These are phyloP conservation scores for Calephelis virginiensis DNA, from an alignment of 1,140 invertebrate species.

Conservation along the genomic window DNA sequence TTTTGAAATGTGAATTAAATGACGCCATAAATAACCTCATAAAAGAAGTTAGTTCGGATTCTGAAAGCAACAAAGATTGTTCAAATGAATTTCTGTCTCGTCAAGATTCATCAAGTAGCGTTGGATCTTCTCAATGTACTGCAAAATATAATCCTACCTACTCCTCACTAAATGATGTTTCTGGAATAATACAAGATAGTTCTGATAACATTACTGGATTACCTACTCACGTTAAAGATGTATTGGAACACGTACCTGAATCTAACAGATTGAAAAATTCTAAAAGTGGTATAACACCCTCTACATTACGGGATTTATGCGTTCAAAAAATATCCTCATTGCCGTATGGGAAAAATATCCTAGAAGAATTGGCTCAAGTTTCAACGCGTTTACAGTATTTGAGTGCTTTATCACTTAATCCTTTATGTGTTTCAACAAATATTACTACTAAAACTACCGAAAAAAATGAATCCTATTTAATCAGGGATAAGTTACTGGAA, in stretches of 20 bases:
- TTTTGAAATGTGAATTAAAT: constrained; percentile 71
- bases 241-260: constrained; percentile 49
- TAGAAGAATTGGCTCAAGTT: constrained; percentile 83
- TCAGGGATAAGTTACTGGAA: not conserved
- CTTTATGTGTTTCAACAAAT: constrained; percentile 19
- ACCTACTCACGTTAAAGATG: constrained; percentile 66
- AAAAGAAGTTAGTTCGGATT: constrained; percentile 64
- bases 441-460: not conserved
- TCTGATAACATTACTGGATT: constrained; percentile 24
- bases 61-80: constrained; percentile 48
- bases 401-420: constrained; percentile 30
- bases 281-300: constrained; percentile 33
- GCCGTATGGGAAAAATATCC: constrained; percentile 82
- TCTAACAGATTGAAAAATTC: constrained; percentile 21
- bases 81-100: constrained; percentile 52
- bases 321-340: constrained; percentile 81
- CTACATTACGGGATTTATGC: constrained; percentile 77
- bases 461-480: not conserved
- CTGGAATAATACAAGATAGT: constrained; percentile 66
- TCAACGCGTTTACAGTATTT: constrained; percentile 80
- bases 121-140: constrained; percentile 75
- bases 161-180: constrained; percentile 73
- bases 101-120: constrained; percentile 76
- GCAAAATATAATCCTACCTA: constrained; percentile 74
- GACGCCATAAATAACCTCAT: constrained; percentile 72